phyloP scores from a whole-genome alignment of 2,113 vertebrate genomes.

The Atrichornis clamosus region DNA sequence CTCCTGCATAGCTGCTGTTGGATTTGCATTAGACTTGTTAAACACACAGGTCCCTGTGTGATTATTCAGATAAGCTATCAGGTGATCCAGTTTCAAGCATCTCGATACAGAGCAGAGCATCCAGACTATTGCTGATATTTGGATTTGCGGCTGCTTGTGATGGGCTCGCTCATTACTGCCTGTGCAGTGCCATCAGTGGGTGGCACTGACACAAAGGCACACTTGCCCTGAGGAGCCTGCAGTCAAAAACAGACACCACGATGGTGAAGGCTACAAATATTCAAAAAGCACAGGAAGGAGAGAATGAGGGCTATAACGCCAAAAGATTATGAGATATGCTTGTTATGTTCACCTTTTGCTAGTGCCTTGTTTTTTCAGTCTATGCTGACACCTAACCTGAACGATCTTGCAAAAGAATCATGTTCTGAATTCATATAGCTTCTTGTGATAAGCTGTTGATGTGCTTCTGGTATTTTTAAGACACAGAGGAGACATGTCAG shows the following conservation, averaged over 20 bases:
- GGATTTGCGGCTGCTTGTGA: neutral
- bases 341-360: conserved; percentile 47
- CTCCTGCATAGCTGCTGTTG: neutral
- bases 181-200: neutral
- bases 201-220: neutral
- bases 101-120: neutral
- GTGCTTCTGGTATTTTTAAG: conserved; percentile 42
- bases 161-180: neutral
- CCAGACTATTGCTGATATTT: neutral
- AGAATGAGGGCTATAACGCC: neutral
- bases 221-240: conserved; percentile 7
- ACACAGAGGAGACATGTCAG: neutral
- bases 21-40: neutral
- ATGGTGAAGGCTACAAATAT: neutral
- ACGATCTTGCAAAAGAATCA: neutral
- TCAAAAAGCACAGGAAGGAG: neutral
- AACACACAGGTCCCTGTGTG: neutral
- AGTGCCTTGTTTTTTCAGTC: conserved; percentile 3
- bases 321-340: conserved; percentile 38
- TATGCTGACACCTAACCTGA: conserved; percentile 48
- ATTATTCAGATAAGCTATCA: neutral
- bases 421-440: conserved; percentile 50
- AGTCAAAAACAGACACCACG: neutral
- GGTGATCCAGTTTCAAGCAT: neutral
- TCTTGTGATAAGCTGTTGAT: conserved; percentile 50